phyloP scores from a whole-genome alignment of 2,113 vertebrate species.

The Mastomys coucha region DNA sequence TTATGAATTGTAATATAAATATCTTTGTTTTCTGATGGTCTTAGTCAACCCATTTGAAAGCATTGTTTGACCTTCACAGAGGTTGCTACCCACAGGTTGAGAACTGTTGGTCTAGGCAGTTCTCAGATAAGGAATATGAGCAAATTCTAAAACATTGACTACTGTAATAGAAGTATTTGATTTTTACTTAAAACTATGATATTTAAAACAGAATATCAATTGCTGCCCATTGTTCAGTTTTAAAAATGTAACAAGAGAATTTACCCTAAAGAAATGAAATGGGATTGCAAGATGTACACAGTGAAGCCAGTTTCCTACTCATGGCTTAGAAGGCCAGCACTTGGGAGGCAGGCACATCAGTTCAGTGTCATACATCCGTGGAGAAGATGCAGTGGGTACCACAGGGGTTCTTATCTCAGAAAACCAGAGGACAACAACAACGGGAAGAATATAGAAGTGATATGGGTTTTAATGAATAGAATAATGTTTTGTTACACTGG shows the following conservation, averaged over 20 bases:
- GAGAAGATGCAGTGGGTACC: neutral
- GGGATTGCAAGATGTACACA: neutral
- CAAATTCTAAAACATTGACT: neutral
- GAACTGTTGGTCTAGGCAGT: neutral
- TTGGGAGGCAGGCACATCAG: neutral
- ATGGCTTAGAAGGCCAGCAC: neutral
- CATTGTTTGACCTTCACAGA: neutral
- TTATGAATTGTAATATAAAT: neutral
- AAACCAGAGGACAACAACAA: neutral
- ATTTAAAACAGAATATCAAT: constrained; percentile 25
- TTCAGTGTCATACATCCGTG: too few species aligned
- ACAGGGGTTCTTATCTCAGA: neutral
- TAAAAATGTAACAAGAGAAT: neutral
- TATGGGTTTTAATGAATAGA: neutral
- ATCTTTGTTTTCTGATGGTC: neutral
- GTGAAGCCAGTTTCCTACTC: neutral
- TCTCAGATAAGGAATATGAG: neutral
- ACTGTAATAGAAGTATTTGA: constrained; percentile 23
- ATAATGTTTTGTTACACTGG: constrained; percentile 15
- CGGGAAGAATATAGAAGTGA: neutral
- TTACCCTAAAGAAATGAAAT: constrained; percentile 24
- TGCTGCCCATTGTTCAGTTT: neutral
- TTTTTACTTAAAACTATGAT: constrained; percentile 32
- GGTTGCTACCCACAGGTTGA: neutral
- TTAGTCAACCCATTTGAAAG: neutral